Evolutionary conservation across 2,797 vertebrate genomes (phyloP).

Genomic region (Channallabes apus): DNA sequence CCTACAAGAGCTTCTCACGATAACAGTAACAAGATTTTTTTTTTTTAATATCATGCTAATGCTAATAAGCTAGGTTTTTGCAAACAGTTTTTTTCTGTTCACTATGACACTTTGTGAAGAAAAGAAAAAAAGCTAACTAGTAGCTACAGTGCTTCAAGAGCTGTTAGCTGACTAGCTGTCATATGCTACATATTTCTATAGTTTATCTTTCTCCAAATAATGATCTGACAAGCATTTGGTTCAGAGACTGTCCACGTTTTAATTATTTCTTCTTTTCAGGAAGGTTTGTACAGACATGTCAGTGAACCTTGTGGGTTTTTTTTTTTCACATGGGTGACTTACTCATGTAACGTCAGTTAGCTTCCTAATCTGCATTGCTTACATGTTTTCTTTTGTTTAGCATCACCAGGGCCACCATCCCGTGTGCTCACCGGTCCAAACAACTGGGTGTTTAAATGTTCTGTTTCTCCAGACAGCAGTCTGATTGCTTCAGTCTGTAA

Average conservation of each 20-base stretch:
- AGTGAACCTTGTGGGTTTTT: neutral
- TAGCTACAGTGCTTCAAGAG: neutral
- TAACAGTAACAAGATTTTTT: neutral
- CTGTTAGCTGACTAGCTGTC: neutral
- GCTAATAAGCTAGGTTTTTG: neutral
- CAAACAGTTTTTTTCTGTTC: neutral
- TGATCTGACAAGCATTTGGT: neutral
- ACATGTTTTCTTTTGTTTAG: neutral
- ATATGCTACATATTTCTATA: neutral
- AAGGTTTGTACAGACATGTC: neutral
- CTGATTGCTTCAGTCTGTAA: conserved; percentile 91
- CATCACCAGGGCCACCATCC: conserved; percentile 80
- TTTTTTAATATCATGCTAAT: neutral
- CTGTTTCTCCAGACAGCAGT: conserved; percentile 90
- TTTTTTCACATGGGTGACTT: neutral
- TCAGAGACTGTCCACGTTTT: neutral
- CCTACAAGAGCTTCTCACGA: neutral
- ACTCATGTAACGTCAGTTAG: neutral
- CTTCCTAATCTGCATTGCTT: neutral
- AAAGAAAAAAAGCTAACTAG: neutral
- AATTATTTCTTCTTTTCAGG: neutral
- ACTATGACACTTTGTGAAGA: neutral
- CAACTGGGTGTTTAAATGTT: conserved; percentile 93
- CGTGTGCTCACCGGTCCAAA: conserved; percentile 87
- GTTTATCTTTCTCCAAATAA: neutral